phyloP scores from a whole-genome alignment of 1,140 invertebrate genomes.

The Sarcophaga bullata region DNA sequence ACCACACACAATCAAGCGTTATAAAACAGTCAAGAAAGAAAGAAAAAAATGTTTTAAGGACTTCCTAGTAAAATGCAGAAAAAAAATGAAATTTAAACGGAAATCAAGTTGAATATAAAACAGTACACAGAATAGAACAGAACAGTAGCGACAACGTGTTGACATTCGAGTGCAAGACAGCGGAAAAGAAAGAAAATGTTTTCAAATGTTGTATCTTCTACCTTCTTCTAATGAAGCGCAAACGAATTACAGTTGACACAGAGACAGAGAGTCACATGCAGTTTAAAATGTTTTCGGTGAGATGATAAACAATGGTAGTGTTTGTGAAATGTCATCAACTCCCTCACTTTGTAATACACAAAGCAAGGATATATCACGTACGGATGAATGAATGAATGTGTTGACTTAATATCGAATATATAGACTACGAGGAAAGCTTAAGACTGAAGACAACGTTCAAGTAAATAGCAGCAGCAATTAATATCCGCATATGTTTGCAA shows the following conservation, averaged over 20 bases:
- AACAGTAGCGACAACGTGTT: not conserved
- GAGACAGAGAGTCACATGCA: not conserved
- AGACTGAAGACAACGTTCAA: too few species aligned
- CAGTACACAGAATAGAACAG: not conserved
- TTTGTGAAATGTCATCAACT: not conserved
- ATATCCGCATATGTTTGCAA: too few species aligned
- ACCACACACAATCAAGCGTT: not conserved
- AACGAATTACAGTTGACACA: constrained; percentile 19
- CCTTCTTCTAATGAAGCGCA: constrained; percentile 14
- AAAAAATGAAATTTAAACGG: not conserved
- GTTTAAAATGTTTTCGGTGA: not conserved
- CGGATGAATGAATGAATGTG: too few species aligned
- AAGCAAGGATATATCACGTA: too few species aligned
- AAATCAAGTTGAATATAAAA: not conserved
- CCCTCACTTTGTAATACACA: too few species aligned
- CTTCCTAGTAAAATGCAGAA: not conserved
- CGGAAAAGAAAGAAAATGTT: not conserved
- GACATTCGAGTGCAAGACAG: not conserved
- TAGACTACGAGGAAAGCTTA: too few species aligned
- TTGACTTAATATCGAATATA: too few species aligned
- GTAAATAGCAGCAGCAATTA: too few species aligned
- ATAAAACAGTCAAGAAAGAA: not conserved
- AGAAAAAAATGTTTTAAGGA: too few species aligned
- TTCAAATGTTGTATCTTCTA: not conserved
- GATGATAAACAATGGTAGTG: not conserved